Evolutionary conservation across 2,888 invertebrate species (phyloP), one percentile per base, ranked within the genome.

Genomic region (Tenthredo notha): DNA sequence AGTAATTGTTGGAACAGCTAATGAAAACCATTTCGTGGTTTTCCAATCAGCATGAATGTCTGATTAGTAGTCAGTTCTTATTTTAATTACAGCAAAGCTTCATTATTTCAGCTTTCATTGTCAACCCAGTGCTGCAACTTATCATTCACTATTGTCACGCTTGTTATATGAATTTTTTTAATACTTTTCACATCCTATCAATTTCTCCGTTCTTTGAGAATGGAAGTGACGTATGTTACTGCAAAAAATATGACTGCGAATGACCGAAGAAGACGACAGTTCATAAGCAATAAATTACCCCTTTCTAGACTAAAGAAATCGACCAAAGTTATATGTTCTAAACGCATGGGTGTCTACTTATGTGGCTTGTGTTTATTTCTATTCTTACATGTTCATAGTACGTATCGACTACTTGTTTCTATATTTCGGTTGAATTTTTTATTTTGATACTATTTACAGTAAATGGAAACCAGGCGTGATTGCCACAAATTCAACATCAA

Each of bases 391-490:
- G 80, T 80, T 61, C 7, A 21, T 21, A n/a, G 80, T 54, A 54
- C 18, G 21, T 61, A 4, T 80, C 18, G 0, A 21, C 9, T n/a
- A 43, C 21, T 58, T 21, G n/a, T 15, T 80, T 25, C 37, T 37
- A 15, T 80, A 21, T 15, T 10, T 61, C 10, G n/a, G n/a, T 58
- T 82, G 25, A 37, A 78, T 50, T n/a, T 5, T 25, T 15, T 12
- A 80, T 50, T 54, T 75, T 9, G 29, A 54, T 18, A 50, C 61
- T 29, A 74, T 86, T 92, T 93, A 1, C 88, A 97, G 95, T 92
- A 97, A 97, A 94, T 97, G 97, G 97, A 97, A 96, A 92, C 96
- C 95, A 7, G 95, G 95, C 33, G 95, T 96, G 84, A 95, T 95
- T 0, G 95, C 96, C 50, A 94, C 95, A 33, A 95, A 95, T 87